These are phyloP conservation scores for Genyomyrus donnyi DNA, from an alignment of 2,113 vertebrate species.

Conservation along the genomic window DNA sequence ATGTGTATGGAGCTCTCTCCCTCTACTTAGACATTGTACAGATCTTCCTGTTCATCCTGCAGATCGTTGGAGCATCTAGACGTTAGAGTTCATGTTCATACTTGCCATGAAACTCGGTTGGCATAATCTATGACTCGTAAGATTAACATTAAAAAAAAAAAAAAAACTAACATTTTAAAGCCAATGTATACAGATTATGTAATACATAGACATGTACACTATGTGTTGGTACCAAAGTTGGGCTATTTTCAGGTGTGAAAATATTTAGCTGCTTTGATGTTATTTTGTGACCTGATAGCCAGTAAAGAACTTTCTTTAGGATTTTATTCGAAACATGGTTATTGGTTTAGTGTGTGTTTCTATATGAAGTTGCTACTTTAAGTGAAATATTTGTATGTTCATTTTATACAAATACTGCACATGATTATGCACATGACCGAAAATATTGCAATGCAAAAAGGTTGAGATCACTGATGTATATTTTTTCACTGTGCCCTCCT, in stretches of 20 bases:
- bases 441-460: no score
- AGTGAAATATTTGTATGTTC: not conserved
- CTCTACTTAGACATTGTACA: constrained; percentile 86
- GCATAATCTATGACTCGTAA: not conserved
- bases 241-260: not conserved
- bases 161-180: not conserved
- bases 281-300: not conserved
- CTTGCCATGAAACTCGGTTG: not conserved
- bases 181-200: not conserved
- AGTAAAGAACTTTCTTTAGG: not conserved
- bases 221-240: not conserved
- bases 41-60: constrained; percentile 85
- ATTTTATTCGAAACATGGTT: not conserved
- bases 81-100: not conserved
- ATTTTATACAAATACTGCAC: not conserved
- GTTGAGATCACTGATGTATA: not conserved
- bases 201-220: not conserved
- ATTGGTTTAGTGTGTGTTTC: not conserved
- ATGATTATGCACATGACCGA: no score
- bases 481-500: not conserved
- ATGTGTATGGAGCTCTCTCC: constrained; percentile 80
- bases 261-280: not conserved
- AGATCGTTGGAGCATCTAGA: constrained; percentile 65
- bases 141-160: not conserved
- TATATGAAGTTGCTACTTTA: not conserved